These are phyloP conservation scores for Tenthredo scrophulariae DNA, from an alignment of 2,888 invertebrate species.

Conservation along the genomic window DNA sequence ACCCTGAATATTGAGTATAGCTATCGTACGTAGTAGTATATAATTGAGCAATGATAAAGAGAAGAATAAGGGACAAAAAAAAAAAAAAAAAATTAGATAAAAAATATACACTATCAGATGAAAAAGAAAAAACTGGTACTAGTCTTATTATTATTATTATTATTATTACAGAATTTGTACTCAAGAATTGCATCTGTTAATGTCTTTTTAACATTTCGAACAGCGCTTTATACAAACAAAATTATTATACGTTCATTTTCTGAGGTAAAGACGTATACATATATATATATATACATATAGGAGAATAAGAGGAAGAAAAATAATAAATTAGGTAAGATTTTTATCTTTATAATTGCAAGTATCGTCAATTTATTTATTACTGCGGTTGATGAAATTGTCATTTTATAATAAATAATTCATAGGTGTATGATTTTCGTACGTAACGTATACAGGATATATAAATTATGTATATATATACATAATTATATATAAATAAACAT, in stretches of 20 bases:
- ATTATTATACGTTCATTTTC: neutral
- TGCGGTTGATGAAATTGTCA: neutral
- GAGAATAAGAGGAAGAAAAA: neutral
- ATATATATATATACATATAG: neutral
- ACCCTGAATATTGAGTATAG: neutral
- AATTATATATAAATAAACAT: too few species aligned
- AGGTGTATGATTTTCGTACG: neutral
- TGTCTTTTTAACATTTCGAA: neutral
- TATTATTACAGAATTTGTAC: neutral
- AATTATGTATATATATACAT: too few species aligned
- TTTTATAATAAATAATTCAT: neutral
- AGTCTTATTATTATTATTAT: neutral
- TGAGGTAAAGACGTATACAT: neutral
- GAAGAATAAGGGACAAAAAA: neutral
- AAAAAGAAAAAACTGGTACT: neutral
- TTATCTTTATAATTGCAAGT: neutral
- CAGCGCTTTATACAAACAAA: neutral
- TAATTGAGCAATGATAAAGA: neutral
- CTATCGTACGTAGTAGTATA: neutral
- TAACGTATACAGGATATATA: neutral
- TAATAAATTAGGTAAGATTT: neutral
- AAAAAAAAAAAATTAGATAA: neutral
- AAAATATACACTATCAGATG: neutral
- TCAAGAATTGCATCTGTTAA: too few species aligned
- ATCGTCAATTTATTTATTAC: neutral